Evolutionary conservation across 2,888 invertebrate genomes (phyloP).

Genomic region (Rhogogaster chlorosoma): DNA sequence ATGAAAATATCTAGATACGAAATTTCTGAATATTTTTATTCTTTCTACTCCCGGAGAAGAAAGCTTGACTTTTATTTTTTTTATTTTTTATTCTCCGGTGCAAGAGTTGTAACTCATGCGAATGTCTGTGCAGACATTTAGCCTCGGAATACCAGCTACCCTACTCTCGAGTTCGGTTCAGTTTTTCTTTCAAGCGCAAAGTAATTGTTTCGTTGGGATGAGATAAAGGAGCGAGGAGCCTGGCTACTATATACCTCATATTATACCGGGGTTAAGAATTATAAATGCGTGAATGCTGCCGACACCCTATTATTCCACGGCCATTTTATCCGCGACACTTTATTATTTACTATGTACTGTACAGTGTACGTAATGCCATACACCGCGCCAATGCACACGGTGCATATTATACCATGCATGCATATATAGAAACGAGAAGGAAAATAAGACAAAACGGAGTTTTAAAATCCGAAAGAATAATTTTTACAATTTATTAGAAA

Average conservation of each 20-base stretch:
- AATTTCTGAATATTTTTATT: neutral
- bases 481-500: too few relatives aligned
- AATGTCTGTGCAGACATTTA: neutral
- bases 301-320: conserved; percentile 66
- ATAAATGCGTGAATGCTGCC: conserved; percentile 69
- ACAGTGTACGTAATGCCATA: neutral
- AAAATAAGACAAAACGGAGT: neutral
- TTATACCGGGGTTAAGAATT: conserved; percentile 59
- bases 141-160: neutral
- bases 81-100: neutral
- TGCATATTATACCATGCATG: neutral
- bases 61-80: neutral
- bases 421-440: neutral
- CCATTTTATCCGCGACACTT: neutral
- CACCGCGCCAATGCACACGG: neutral
- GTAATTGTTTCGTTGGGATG: conserved; percentile 56
- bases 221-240: conserved; percentile 58
- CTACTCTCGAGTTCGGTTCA: neutral
- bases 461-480: too few relatives aligned
- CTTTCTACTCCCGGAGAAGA: neutral
- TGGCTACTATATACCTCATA: neutral
- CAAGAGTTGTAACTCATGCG: conserved; percentile 8
- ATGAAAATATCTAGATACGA: neutral
- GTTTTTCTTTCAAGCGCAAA: conserved; percentile 45
- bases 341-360: neutral